Conservation (phyloP, 2,888 invertebrate species). For the Folsomia manolachei region DNA sequence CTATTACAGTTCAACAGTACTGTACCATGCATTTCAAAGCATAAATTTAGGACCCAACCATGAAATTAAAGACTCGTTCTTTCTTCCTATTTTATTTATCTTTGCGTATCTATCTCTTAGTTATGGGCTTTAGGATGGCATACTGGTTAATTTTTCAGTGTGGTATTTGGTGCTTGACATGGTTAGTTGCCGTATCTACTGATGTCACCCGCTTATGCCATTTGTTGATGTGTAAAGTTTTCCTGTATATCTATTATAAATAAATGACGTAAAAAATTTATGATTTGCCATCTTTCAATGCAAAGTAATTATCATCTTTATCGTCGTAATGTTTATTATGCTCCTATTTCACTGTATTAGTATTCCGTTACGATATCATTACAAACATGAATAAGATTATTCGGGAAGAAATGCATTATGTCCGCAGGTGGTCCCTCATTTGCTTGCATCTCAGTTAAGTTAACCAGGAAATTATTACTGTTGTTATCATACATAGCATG, state of each 20-base stretch:
- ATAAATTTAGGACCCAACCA: slow-evolving; percentile 7
- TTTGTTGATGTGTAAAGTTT: too few species aligned
- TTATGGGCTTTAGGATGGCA: too few species aligned
- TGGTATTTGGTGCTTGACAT: too few species aligned
- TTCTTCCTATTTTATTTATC: too few species aligned
- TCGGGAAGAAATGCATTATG: not conserved
- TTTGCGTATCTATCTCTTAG: too few species aligned
- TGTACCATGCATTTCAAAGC: not conserved
- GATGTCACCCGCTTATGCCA: too few species aligned
- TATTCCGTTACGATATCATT: not conserved
- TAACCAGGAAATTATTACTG: not conserved
- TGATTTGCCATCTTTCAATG: slow-evolving; percentile 11
- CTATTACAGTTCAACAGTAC: not conserved
- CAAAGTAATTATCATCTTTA: slow-evolving; percentile 19
- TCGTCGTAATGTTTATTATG: slow-evolving; percentile 17
- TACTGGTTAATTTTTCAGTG: too few species aligned
- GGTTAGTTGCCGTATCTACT: too few species aligned
- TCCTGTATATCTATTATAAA: too few species aligned
- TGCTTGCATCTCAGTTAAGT: not conserved
- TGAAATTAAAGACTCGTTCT: slow-evolving; percentile 10
- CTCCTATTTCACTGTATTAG: slow-evolving; percentile 13
- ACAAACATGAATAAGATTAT: slow-evolving; percentile 14
- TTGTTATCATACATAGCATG: not conserved
- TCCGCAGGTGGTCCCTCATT: slow-evolving; percentile 21
- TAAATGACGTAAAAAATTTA: slow-evolving; percentile 19